Percentiles rank a stretch among this genome's conserved stretches.
phyloP scores from a whole-genome alignment of 2,113 vertebrate genomes.

The Odontesthes bonariensis region DNA sequence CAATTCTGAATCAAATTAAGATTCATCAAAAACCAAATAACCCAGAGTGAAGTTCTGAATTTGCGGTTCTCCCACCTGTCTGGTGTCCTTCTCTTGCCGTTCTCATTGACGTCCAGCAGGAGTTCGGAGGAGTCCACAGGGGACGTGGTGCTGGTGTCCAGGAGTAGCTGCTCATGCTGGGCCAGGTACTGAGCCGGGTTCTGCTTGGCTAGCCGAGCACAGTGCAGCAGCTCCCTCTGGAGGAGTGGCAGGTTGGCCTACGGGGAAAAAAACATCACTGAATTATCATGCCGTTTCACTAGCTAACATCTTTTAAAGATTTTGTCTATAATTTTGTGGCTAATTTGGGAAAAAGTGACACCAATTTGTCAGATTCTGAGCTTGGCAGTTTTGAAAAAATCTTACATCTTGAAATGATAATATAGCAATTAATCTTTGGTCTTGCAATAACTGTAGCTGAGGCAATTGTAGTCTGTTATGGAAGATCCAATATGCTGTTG shows the following conservation, averaged over 20 bases:
- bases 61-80: conserved; percentile 86
- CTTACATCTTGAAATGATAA: neutral
- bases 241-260: conserved; percentile 96
- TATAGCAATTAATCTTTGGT: neutral
- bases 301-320: neutral
- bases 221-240: conserved; percentile 96
- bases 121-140: conserved; percentile 93
- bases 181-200: conserved; percentile 97
- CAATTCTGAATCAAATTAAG: neutral
- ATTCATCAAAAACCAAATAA: neutral
- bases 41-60: neutral
- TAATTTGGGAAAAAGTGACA: neutral
- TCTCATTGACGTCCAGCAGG: conserved; percentile 93
- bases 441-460: neutral
- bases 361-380: neutral
- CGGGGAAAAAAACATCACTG: neutral
- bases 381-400: neutral
- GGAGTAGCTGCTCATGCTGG: conserved; percentile 95
- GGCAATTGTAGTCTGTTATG: neutral
- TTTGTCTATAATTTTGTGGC: neutral
- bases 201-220: conserved; percentile 97
- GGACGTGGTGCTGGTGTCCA: conserved; percentile 90
- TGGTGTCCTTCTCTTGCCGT: conserved; percentile 93
- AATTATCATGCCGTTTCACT: neutral
- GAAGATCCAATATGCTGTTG: too few relatives aligned